These are phyloP conservation scores for Polyommatus iphigenia DNA, from an alignment of 2,888 invertebrate species.

Conservation along the genomic window DNA sequence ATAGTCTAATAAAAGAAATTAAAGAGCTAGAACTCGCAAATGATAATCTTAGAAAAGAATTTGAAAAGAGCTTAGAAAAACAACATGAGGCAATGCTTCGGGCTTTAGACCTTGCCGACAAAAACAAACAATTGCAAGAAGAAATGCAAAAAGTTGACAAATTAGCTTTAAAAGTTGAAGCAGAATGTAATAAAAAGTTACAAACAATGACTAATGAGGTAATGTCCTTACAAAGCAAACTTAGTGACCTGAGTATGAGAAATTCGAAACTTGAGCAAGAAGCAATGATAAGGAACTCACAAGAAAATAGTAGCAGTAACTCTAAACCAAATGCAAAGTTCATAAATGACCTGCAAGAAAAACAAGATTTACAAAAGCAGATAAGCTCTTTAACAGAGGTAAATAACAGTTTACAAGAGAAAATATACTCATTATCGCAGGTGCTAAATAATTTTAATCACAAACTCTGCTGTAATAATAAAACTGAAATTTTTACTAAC, in stretches of 20 bases:
- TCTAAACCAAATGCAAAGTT: slow-evolving; percentile 37
- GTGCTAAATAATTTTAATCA: slow-evolving; percentile 48
- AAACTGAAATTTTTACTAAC: slow-evolving; percentile 45
- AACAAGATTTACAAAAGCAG: slow-evolving; percentile 67
- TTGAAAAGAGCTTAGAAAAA: slow-evolving; percentile 81
- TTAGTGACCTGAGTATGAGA: slow-evolving; percentile 69
- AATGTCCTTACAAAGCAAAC: slow-evolving; percentile 76
- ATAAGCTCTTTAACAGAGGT: slow-evolving; percentile 73
- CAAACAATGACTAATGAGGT: slow-evolving; percentile 82
- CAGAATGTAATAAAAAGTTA: slow-evolving; percentile 86
- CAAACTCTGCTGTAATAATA: slow-evolving; percentile 44
- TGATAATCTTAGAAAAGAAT: slow-evolving; percentile 70
- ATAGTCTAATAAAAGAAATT: slow-evolving; percentile 80
- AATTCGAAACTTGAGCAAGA: slow-evolving; percentile 79
- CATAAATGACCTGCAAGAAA: slow-evolving; percentile 57
- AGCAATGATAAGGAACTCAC: slow-evolving; percentile 64
- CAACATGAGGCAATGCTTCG: slow-evolving; percentile 91
- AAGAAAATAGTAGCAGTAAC: slow-evolving; percentile 38
- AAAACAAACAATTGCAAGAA: slow-evolving; percentile 84
- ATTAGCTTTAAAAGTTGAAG: slow-evolving; percentile 87
- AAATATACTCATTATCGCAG: slow-evolving; percentile 57
- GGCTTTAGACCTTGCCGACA: slow-evolving; percentile 86
- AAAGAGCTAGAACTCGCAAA: slow-evolving; percentile 81
- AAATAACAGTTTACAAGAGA: slow-evolving; percentile 73
- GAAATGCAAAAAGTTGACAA: slow-evolving; percentile 87